Percentiles rank a stretch among this genome's conserved stretches.
Evolutionary conservation across 2,113 vertebrate species (phyloP).

Genomic region (Prunella himalayana): DNA sequence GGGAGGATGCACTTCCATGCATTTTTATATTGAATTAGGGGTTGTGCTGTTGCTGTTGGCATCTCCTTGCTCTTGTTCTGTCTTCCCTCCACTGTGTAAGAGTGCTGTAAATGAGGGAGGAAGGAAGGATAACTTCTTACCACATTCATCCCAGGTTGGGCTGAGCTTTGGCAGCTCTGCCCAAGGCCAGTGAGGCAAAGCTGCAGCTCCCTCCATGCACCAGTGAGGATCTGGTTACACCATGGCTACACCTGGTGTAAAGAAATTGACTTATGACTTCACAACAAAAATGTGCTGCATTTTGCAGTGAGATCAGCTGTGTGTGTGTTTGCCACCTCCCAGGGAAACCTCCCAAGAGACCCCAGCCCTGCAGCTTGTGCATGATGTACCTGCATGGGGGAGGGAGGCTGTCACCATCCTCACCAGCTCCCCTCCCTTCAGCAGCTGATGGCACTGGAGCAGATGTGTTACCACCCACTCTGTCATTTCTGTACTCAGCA

Average conservation of each 20-base stretch:
- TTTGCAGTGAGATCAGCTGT: not conserved
- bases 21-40: not conserved
- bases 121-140: not conserved
- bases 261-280: not conserved
- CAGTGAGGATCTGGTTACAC: not conserved
- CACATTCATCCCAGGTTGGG: rapidly evolving
- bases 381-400: rapidly evolving
- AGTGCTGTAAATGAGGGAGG: not conserved
- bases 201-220: not conserved
- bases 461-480: not conserved
- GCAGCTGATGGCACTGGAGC: not conserved
- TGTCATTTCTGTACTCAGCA: not conserved
- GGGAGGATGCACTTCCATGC: not conserved
- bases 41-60: rapidly evolving
- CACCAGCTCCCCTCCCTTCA: not conserved
- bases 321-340: not conserved
- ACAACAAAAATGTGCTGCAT: rapidly evolving
- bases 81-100: not conserved
- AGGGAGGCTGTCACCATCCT: not conserved
- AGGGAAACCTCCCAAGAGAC: not conserved
- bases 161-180: not conserved
- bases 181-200: not conserved
- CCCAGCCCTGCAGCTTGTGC: not conserved
- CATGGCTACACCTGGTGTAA: not conserved
- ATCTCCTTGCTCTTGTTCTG: not conserved